These are phyloP conservation scores for Fistularia commersonii DNA, from an alignment of 2,797 vertebrate species.

Conservation along the genomic window DNA sequence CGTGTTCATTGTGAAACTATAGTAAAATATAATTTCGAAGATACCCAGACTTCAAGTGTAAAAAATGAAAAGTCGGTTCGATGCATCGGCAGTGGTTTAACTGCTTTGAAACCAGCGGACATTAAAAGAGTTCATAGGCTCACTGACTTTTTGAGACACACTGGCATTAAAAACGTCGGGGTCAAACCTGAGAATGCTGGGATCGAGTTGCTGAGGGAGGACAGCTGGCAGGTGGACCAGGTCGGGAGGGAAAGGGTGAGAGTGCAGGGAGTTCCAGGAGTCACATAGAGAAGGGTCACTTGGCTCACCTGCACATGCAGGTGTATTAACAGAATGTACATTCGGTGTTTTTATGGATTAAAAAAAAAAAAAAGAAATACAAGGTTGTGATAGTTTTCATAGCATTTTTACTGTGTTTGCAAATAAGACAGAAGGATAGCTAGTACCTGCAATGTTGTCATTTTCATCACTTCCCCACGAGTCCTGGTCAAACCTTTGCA, in stretches of 20 bases:
- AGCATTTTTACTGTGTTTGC: background rate
- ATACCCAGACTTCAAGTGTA: too few relatives aligned
- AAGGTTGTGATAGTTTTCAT: too few relatives aligned
- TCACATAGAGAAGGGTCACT: constrained; percentile 58
- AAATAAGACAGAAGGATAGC: constrained; percentile 3
- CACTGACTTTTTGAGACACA: too few relatives aligned
- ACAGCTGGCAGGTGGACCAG: constrained; percentile 56
- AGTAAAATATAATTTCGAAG: too few relatives aligned
- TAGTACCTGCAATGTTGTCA: constrained; percentile 60
- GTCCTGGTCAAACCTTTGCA: constrained; percentile 61
- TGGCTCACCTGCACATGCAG: constrained; percentile 47
- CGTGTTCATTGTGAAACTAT: too few relatives aligned
- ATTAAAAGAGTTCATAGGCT: too few relatives aligned
- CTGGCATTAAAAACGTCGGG: background rate
- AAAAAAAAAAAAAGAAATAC: background rate
- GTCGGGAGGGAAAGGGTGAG: constrained; percentile 68
- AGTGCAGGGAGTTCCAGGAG: constrained; percentile 69
- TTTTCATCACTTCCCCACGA: constrained; percentile 74
- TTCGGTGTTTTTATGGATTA: background rate
- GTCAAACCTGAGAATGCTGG: constrained; percentile 43
- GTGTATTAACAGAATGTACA: background rate
- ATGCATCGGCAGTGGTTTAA: too few relatives aligned
- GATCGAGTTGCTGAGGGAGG: constrained; percentile 21
- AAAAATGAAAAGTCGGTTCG: too few relatives aligned
- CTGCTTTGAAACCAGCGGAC: too few relatives aligned